These are phyloP conservation scores for Phycodurus eques DNA, from an alignment of 2,113 vertebrate species.

Conservation along the genomic window DNA sequence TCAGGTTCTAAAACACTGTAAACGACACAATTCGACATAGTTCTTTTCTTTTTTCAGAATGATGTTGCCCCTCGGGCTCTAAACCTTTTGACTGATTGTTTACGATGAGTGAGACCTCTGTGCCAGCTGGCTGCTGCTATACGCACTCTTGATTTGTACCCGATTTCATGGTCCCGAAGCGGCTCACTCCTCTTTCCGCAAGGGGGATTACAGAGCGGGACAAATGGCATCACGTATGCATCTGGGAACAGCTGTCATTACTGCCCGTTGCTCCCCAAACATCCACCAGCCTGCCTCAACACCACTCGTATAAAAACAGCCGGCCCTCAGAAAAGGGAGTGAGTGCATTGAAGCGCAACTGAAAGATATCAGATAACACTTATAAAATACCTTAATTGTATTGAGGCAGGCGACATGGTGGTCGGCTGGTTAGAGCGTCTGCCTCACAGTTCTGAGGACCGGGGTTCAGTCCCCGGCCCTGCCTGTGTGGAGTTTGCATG, in stretches of 20 bases:
- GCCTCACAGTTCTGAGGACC: no score
- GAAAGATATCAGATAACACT: constrained; percentile 35
- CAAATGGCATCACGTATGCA: constrained; percentile 73
- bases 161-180: constrained; percentile 68
- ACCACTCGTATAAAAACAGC: constrained; percentile 30
- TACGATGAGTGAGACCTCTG: constrained; percentile 66
- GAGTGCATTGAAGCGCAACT: constrained; percentile 13
- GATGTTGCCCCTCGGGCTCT: constrained; percentile 19
- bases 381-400: constrained; percentile 12
- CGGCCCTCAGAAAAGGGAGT: constrained; percentile 27
- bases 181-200: constrained; percentile 55
- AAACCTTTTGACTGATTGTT: constrained; percentile 67
- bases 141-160: constrained; percentile 65
- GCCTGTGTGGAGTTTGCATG: no score
- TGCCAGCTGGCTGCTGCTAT: constrained; percentile 56
- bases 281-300: constrained; percentile 12
- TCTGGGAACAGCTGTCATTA: constrained; percentile 76
- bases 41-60: background rate
- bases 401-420: background rate
- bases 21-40: background rate
- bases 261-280: constrained; percentile 35
- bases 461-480: no score
- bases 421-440: no score
- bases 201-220: constrained; percentile 66
- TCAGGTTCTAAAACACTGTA: background rate